Evolutionary conservation across 1,140 invertebrate species (phyloP).

Genomic region (Microplitis demolitor): DNA sequence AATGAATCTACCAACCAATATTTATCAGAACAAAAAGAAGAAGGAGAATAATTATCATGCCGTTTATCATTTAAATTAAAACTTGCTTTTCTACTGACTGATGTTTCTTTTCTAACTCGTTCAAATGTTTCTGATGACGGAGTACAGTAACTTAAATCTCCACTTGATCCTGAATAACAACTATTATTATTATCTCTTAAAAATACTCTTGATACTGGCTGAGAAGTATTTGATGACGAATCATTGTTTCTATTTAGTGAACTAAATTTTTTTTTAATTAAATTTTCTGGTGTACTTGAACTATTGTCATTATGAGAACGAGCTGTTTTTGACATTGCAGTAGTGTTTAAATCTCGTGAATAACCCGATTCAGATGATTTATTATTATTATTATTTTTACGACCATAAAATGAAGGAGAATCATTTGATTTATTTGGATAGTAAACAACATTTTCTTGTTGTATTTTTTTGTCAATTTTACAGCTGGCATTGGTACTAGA

Average conservation of each 20-base stretch:
- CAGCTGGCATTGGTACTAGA: too few relatives aligned
- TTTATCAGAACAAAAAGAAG: constrained; percentile 45
- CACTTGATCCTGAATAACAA: constrained; percentile 45
- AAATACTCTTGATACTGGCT: constrained; percentile 30
- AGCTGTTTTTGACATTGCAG: neutral
- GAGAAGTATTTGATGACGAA: constrained; percentile 22
- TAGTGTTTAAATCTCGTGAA: neutral
- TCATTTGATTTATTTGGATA: constrained; percentile 34
- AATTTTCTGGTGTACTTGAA: constrained; percentile 3
- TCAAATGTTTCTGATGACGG: constrained; percentile 42
- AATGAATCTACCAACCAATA: constrained; percentile 63
- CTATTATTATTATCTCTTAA: constrained; percentile 35
- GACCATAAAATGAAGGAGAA: neutral
- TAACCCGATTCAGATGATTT: neutral
- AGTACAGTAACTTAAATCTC: constrained; percentile 38
- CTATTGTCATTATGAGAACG: constrained; percentile 23
- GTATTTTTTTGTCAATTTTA: constrained; percentile 2
- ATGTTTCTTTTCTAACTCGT: constrained; percentile 39
- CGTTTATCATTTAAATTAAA: constrained; percentile 46
- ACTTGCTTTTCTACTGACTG: constrained; percentile 47
- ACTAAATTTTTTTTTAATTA: constrained; percentile 26
- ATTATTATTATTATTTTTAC: neutral
- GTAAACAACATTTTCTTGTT: constrained; percentile 27
- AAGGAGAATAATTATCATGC: constrained; percentile 27
- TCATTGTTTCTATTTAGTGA: constrained; percentile 23